Evolutionary conservation across 2,797 vertebrate genomes (phyloP).

Genomic region (Lemur catta): DNA sequence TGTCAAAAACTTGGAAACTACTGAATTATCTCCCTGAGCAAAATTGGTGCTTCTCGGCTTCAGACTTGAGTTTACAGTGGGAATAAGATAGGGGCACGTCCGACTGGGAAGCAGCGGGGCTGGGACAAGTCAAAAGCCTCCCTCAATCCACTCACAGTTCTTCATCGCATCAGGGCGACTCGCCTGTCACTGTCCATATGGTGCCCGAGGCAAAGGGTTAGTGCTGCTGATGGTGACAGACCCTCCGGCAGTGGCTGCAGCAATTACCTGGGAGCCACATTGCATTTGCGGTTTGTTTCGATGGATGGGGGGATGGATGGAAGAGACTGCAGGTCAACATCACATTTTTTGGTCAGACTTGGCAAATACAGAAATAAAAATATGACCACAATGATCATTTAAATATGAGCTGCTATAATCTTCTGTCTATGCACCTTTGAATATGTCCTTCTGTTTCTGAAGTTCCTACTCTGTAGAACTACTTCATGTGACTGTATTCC

Average conservation of each 20-base stretch:
- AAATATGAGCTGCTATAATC: neutral
- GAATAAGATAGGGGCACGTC: neutral
- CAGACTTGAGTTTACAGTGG: neutral
- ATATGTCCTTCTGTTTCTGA: neutral
- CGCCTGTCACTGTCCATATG: conserved; percentile 60
- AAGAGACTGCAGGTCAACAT: neutral
- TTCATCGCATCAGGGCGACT: conserved; percentile 50
- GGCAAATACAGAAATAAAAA: neutral
- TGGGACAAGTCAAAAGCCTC: conserved; percentile 16
- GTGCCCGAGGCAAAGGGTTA: conserved; percentile 68
- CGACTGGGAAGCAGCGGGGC: neutral
- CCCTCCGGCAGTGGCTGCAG: neutral
- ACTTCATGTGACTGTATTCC: neutral
- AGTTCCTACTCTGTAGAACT: neutral
- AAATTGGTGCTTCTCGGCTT: conserved; percentile 43
- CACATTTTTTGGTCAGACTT: neutral
- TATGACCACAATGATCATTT: neutral
- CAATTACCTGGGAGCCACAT: conserved; percentile 47
- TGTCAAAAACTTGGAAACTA: conserved; percentile 66
- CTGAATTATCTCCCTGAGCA: conserved; percentile 48
- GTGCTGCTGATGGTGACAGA: neutral
- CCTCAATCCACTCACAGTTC: neutral
- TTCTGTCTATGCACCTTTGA: neutral
- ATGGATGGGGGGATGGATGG: neutral
- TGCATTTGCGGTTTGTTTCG: conserved; percentile 7